Evolutionary conservation across 2,888 invertebrate genomes (phyloP).

Genomic region (Lamellibrachia satsuma): DNA sequence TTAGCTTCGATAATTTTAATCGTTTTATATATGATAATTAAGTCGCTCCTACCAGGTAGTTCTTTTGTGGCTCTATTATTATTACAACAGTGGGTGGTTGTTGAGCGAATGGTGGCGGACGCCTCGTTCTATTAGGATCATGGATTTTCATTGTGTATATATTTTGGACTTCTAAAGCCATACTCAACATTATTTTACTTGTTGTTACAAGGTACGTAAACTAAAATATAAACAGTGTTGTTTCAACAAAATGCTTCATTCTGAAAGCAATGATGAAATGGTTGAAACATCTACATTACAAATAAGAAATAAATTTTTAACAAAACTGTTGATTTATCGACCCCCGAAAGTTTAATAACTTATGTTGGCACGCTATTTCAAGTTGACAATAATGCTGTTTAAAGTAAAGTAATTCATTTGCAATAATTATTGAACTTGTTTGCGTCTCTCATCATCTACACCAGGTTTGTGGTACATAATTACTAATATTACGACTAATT

Average conservation of each 20-base stretch:
- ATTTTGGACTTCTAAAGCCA: neutral
- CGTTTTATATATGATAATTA: too few species aligned
- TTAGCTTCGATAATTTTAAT: too few species aligned
- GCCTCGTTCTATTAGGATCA: too few species aligned
- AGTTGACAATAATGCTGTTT: neutral
- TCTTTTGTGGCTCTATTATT: too few species aligned
- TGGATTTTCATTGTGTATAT: neutral
- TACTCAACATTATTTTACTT: neutral
- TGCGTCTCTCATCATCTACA: neutral
- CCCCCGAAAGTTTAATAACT: neutral
- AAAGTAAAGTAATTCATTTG: neutral
- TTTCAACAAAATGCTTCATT: neutral
- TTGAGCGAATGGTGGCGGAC: too few species aligned
- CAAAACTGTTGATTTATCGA: too few species aligned
- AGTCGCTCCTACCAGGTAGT: too few species aligned
- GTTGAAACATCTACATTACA: neutral
- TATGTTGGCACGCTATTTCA: neutral
- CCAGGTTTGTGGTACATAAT: neutral
- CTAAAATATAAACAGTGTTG: neutral
- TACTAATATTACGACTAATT: neutral
- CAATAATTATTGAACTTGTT: neutral
- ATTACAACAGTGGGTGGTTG: too few species aligned
- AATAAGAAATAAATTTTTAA: neutral
- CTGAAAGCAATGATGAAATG: neutral
- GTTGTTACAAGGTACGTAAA: neutral